Base-by-base conservation (phyloP, 2,113 vertebrate species). In the Reinhardtius hippoglossoides region DNA sequence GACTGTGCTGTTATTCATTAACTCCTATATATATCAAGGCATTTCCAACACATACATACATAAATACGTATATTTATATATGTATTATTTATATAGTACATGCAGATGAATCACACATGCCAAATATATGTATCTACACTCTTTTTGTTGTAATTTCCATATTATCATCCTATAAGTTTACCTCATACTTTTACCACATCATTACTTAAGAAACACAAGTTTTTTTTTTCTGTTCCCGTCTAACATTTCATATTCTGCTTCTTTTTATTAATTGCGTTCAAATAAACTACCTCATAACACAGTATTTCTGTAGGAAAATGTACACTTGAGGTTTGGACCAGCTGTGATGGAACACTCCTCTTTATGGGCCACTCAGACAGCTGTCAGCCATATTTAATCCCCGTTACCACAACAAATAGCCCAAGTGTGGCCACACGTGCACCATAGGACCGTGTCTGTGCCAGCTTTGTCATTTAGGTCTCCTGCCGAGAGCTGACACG, bases 381-480 rank as follows among this genome's bases (percentile, higher is more conserved):
- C 86, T 92, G 89, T 89, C 82, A 42, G 82, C 88, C 80, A 86
- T 89, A 81, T 86, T 89, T 69, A 71, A 54, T 80, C 71, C 67
- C 66, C 5, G 82, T 90, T 82, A 76, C 87, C 80, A 92, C 82
- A 90, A 80, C 87, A 89, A 92, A 91, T 76, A 86, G 44, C 14
- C 13, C 57, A 69, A 74, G 48, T 73, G 61, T 58, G 73, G 55
- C 76, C 61, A 24, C 37, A 13, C 37, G n/a, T 63, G 68, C 48
- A 35, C 57, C 73, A 62, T 62, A 76, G 69, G 44, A 21, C 21
- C 7, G 21, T 56, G 74, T 60, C 54, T 61, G 35, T 84, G 70
- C 75, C 68, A 87, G 31, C 58, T 84, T 85, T 85, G 87, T 87
- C 82, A 79, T 54, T 65, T 35, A 26, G 44, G 9, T 68, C 64